Conservation (phyloP, 2,888 invertebrate species). For the Trimorus sp. region DNA sequence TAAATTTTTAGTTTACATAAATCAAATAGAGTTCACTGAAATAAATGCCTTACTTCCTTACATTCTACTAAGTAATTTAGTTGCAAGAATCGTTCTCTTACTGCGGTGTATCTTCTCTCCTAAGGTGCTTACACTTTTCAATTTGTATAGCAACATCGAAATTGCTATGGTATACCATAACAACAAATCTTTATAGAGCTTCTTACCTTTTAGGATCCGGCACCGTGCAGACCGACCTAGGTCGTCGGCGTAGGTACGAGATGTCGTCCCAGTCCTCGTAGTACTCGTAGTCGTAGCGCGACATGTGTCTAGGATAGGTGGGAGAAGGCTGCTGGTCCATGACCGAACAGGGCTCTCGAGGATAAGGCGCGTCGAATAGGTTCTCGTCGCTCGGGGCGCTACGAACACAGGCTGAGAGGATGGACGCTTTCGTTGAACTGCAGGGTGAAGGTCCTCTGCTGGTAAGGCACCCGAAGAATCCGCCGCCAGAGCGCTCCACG, state of each 20-base stretch:
- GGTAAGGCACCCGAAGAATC: slow-evolving; percentile 94
- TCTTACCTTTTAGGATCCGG: slow-evolving; percentile 86
- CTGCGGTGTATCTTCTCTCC: too few relatives aligned
- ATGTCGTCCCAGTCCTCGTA: slow-evolving; percentile 87
- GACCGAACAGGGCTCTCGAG: slow-evolving; percentile 82
- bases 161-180: too few relatives aligned
- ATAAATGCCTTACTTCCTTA: too few relatives aligned
- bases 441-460: slow-evolving; percentile 88
- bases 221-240: slow-evolving; percentile 88
- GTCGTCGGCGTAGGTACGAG: slow-evolving; percentile 91
- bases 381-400: slow-evolving; percentile 95
- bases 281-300: slow-evolving; percentile 72
- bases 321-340: slow-evolving; percentile 78
- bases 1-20: too few relatives aligned
- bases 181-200: neutral
- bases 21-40: too few relatives aligned
- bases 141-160: too few relatives aligned
- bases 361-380: slow-evolving; percentile 91
- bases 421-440: slow-evolving; percentile 84
- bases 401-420: slow-evolving; percentile 93
- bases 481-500: slow-evolving; percentile 85
- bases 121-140: too few relatives aligned
- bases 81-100: too few relatives aligned
- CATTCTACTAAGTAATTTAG: too few relatives aligned
- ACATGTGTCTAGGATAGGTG: slow-evolving; percentile 73